These are phyloP conservation scores for Anagrus nilaparvatae DNA, from an alignment of 1,140 invertebrate genomes.

Conservation along the genomic window DNA sequence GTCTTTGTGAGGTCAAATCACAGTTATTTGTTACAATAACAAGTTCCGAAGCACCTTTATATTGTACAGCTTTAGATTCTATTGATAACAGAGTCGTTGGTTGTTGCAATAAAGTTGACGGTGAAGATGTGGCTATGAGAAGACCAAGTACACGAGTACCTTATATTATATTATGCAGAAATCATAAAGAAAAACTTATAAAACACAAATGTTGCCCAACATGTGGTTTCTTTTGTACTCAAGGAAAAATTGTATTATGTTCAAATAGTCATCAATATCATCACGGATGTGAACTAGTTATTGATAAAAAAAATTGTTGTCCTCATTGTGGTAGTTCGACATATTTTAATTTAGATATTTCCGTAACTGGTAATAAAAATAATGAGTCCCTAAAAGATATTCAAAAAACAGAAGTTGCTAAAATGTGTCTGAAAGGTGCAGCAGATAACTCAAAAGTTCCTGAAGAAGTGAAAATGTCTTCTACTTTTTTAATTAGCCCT, in stretches of 20 bases:
- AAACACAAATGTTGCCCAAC: slow-evolving; percentile 82
- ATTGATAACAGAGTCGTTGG: slow-evolving; percentile 69
- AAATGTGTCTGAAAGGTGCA: slow-evolving; percentile 36
- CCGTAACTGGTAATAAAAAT: slow-evolving; percentile 46
- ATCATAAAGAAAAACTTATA: slow-evolving; percentile 65
- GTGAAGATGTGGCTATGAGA: slow-evolving; percentile 48
- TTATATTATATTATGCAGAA: slow-evolving; percentile 73
- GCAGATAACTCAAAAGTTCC: slow-evolving; percentile 37
- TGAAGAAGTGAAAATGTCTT: slow-evolving; percentile 17
- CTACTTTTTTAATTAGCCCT: slow-evolving; percentile 27
- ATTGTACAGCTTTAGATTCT: slow-evolving; percentile 66
- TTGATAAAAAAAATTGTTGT: slow-evolving; percentile 49
- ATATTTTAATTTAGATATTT: slow-evolving; percentile 50
- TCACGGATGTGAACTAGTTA: slow-evolving; percentile 54
- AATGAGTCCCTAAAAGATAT: slow-evolving; percentile 33
- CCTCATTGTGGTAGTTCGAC: slow-evolving; percentile 67
- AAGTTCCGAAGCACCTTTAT: slow-evolving; percentile 35
- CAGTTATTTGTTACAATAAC: slow-evolving; percentile 40
- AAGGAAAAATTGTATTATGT: slow-evolving; percentile 71
- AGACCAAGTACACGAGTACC: slow-evolving; percentile 71
- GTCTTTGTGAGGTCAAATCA: slow-evolving; percentile 41
- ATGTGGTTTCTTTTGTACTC: slow-evolving; percentile 85
- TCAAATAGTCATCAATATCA: slow-evolving; percentile 61
- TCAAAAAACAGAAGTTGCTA: slow-evolving; percentile 35
- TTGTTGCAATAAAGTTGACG: slow-evolving; percentile 64